These are phyloP conservation scores for Nemopilema nomurai DNA, from an alignment of 30 jellyfish, hydroid and myxozoan genomes.

Conservation along the genomic window DNA sequence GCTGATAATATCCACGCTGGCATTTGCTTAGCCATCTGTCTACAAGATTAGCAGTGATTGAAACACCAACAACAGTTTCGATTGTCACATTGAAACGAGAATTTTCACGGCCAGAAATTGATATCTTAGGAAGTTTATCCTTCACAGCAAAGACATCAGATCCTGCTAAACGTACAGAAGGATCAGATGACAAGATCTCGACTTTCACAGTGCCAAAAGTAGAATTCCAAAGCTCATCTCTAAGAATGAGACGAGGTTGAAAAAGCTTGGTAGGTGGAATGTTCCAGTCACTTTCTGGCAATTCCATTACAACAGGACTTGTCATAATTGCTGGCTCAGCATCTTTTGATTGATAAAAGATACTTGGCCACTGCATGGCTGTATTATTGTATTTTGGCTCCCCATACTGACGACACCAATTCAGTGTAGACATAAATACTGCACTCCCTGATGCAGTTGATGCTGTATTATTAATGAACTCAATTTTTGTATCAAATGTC, in stretches of 20 bases:
- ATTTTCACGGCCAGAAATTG: constrained; percentile 34
- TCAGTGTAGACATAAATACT: constrained; percentile 64
- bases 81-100: constrained; percentile 18
- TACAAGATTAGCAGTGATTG: constrained; percentile 4
- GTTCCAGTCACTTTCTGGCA: constrained; percentile 45
- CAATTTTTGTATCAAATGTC: constrained; percentile 38
- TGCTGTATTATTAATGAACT: constrained; percentile 61
- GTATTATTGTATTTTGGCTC: constrained; percentile 54
- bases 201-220: constrained; percentile 55
- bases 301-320: constrained; percentile 53
- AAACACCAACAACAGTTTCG: constrained; percentile 63
- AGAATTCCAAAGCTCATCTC: constrained; percentile 58
- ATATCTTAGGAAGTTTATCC: constrained; percentile 50
- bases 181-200: constrained; percentile 3
- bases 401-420: constrained; percentile 69
- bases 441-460: constrained; percentile 68
- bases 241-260: constrained; percentile 40
- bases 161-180: constrained; percentile 28
- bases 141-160: constrained; percentile 47
- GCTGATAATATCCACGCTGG: constrained; percentile 64
- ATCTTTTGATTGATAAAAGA: constrained; percentile 22
- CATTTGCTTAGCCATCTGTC: constrained; percentile 25
- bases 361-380: constrained; percentile 47
- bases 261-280: constrained; percentile 51
- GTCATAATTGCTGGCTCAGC: constrained; percentile 47